A percentile compares a stretch with the other conserved stretches of the same genome.
phyloP scores from a whole-genome alignment of 2,888 invertebrate genomes.

The Xanthostigma xanthostigma region DNA sequence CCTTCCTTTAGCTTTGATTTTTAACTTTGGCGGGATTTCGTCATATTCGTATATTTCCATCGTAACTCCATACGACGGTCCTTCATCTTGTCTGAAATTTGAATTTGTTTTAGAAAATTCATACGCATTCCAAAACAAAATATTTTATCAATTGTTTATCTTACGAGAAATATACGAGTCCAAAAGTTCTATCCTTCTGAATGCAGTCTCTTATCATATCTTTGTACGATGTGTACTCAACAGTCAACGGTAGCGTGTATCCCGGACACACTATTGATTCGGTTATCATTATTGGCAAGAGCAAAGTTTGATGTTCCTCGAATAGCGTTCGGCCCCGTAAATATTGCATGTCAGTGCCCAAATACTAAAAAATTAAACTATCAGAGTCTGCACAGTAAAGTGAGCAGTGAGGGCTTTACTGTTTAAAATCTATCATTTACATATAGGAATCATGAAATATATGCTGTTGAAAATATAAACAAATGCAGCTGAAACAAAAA shows the following conservation, averaged over 20 bases:
- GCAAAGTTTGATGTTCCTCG: slow-evolving; percentile 24
- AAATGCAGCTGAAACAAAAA: not conserved
- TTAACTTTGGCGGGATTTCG: slow-evolving; percentile 36
- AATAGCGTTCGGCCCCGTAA: slow-evolving; percentile 27
- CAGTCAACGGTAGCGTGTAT: slow-evolving; percentile 60
- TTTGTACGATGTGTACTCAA: slow-evolving; percentile 35
- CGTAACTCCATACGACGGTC: slow-evolving; percentile 36
- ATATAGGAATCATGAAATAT: not conserved
- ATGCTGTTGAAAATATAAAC: too few species aligned
- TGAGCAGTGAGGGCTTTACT: too few species aligned
- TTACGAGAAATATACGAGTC: slow-evolving; percentile 38
- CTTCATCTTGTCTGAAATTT: not conserved
- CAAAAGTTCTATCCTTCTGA: slow-evolving; percentile 45
- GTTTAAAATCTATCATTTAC: too few species aligned
- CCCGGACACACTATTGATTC: slow-evolving; percentile 57
- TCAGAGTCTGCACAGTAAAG: too few species aligned
- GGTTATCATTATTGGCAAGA: slow-evolving; percentile 24
- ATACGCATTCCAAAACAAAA: slow-evolving; percentile 18
- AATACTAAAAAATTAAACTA: slow-evolving; percentile 19
- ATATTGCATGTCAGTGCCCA: slow-evolving; percentile 23
- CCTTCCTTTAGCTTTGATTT: slow-evolving; percentile 57
- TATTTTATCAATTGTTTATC: slow-evolving; percentile 20
- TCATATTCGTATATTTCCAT: slow-evolving; percentile 49
- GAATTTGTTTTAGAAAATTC: too few species aligned
- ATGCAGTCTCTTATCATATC: slow-evolving; percentile 42